Base-by-base conservation (phyloP, 2,888 invertebrate species). In the Carpatolechia fugitivella region DNA sequence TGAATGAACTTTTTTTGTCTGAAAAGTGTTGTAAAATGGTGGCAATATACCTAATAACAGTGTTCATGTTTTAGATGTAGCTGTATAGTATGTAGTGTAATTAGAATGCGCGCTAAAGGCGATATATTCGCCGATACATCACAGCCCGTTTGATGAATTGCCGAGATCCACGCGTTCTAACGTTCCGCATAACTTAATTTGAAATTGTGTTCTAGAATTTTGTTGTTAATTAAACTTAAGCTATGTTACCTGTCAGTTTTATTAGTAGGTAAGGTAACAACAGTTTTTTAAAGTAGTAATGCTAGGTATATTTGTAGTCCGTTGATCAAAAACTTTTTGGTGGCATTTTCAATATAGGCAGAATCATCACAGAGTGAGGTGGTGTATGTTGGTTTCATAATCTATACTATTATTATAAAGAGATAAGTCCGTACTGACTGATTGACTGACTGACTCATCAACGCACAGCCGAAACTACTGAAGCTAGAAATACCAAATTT, bases 131-230 rank as follows among this genome's bases (percentile, higher is more conserved):
- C 20, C 44, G 44, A 44, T 44, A 24, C n/a, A 20, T 13, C 13
- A n/a, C 20, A 29, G 7, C 16, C 5, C 1, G 44, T 29, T 44
- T 78, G 74, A 80, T 77, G 70, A 70, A 78, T 73, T 63, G 73
- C 78, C 55, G 64, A 62, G 68, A 66, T 68, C 70, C 76, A 76
- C 72, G 78, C 64, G 63, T 62, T 36, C 30, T 3, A 18, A 35
- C 85, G 88, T 88, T 88, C 87, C 87, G 88, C 88, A 87, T 88
- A 80, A 85, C 86, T 88, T 82, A 68, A 87, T 80, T 85, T 80
- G 87, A 88, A 88, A 88, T 35, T 52, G 36, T 56, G 54, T 54
- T 54, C 54, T 56, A 46, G 52, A 48, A 41, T 48, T 14, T 38
- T 30, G 16, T 29, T 13, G 20, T 44, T 55, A 60, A 60, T 55